Evolutionary conservation across 30 jellyfish, hydroid and myxozoan genomes (phyloP), one percentile per base, ranked within the genome.

Genomic region (Pseudorhiza aurosa): DNA sequence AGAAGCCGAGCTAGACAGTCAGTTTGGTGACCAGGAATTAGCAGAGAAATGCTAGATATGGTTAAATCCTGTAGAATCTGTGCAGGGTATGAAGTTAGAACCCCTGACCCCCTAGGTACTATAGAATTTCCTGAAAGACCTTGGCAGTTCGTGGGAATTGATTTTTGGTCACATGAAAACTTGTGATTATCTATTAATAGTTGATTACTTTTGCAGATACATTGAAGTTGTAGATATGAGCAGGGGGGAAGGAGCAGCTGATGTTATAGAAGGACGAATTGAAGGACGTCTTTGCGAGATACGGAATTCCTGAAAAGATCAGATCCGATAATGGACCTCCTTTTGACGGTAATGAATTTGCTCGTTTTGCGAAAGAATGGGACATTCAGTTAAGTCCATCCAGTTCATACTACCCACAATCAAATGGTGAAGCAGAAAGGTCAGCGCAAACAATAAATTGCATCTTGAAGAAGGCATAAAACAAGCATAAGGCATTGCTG

Each of bases 11-110:
- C 75, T n/a, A 64, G 58, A 32, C 73, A 63, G 58, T 44, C 75
- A 2, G 90, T 78, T 36, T 59, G 83, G 87, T 43, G 84, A 87
- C 92, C 87, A 30, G 87, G 92, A 44, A 18, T 64, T 33, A 63
- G 77, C 29, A 65, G 64, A 45, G 53, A 46, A 47, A 80, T 65
- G 49, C 82, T 19, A 47, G 75, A 64, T 65, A 47, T 58, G 60
- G 89, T 59, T 9, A 36, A 77, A 44, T 21, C 57, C 42, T 77
- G 89, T 62, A 42, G 72, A 33, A 44, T 49, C 9, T 77, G 84
- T 58, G 81, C 31, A 35, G 60, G 68, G 32, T 31, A 39, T 39
- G 43, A 49, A 43, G 29, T 11, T 11, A 59, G 24, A 17, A 26
- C 27, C 72, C 36, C 71, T 17, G 72, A 43, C 17, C 90, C 49